Evolutionary conservation across 2,113 vertebrate genomes (phyloP), one percentile per base, ranked within the genome.

Genomic region (Mixornis gularis): DNA sequence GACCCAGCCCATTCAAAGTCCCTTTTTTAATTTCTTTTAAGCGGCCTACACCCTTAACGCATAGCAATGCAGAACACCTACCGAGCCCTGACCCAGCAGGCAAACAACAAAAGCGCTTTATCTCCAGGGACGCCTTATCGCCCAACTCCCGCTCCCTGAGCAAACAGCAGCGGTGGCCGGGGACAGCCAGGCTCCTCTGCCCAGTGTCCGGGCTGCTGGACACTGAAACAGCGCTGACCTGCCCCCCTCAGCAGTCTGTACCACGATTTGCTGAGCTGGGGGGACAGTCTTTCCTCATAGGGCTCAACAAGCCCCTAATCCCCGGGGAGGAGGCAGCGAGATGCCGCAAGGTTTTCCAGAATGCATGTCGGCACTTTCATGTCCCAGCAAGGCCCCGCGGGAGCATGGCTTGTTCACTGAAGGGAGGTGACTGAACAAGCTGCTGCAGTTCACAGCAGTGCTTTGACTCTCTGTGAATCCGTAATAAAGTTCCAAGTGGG

Each of bases 1-100:
- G 65, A 62, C 91, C 89, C 87, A 91, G 63, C 89, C 95, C 95
- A 89, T 93, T 86, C 95, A 94, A 92, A 91, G 96, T 93, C 79
- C 84, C n/a, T 58, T 85, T 62, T 59, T 13, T 0, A n/a, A 85
- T 48, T 66, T 86, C 77, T 72, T 64, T 81, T 58, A 19, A 88
- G 48, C 41, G 20, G 66, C 81, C 87, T 91, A 70, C 91, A 95
- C 89, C 92, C 91, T 89, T 51, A 89, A 69, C 7, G n/a, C 92
- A n/a, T 26, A 4, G 84, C 73, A 38, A 18, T 9, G 69, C 69
- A 38, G 58, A 90, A 29, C 83, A 66, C 38, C 74, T 72, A n/a
- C 44, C 81, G 21, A 66, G 58, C 63, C 63, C 66, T 56, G 70
- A 76, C 58, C 68, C 8, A 46, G 93, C 90, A 76, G 85, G 76